Percentiles rank a stretch among this genome's conserved stretches.
Conservation (phyloP, 2,888 invertebrate genomes). For the Anodontia alba region DNA sequence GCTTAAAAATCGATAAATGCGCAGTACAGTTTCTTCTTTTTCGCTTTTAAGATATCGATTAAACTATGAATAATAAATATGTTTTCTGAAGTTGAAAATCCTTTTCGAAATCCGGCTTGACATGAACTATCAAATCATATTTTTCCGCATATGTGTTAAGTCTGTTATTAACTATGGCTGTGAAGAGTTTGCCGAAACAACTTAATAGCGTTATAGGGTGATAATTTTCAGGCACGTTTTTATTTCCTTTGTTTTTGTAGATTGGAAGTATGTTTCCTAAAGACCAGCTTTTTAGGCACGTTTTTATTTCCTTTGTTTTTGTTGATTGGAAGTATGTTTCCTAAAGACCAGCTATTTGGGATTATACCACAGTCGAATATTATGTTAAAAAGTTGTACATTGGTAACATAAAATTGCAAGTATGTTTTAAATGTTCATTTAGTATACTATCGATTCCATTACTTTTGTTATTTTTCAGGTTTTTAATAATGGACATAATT, state of each 20-base stretch:
- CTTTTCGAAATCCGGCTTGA: not conserved
- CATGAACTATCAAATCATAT: not conserved
- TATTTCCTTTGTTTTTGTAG: too few species aligned
- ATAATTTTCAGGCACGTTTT: constrained; percentile 25
- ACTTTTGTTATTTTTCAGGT: constrained; percentile 18
- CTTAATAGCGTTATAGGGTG: constrained; percentile 32
- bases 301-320: constrained; percentile 28
- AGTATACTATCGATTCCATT: constrained; percentile 16
- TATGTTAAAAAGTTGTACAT: constrained; percentile 17
- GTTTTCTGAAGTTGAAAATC: not conserved
- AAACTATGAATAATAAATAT: not conserved
- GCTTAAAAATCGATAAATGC: not conserved
- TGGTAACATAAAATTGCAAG: not conserved
- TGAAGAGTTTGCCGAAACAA: constrained; percentile 37
- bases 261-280: too few species aligned
- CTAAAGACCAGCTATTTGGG: constrained; percentile 25
- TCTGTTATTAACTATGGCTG: constrained; percentile 26
- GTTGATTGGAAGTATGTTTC: constrained; percentile 24
- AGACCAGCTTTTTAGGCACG: too few species aligned
- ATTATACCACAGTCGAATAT: constrained; percentile 20
- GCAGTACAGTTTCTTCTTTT: not conserved
- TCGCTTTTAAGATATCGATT: not conserved
- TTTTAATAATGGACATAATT: not conserved
- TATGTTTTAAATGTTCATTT: constrained; percentile 30
- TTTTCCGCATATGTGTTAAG: not conserved